Evolutionary conservation across 2,113 vertebrate genomes (phyloP), one percentile per base, ranked within the genome.

Genomic region (Verasper variegatus): DNA sequence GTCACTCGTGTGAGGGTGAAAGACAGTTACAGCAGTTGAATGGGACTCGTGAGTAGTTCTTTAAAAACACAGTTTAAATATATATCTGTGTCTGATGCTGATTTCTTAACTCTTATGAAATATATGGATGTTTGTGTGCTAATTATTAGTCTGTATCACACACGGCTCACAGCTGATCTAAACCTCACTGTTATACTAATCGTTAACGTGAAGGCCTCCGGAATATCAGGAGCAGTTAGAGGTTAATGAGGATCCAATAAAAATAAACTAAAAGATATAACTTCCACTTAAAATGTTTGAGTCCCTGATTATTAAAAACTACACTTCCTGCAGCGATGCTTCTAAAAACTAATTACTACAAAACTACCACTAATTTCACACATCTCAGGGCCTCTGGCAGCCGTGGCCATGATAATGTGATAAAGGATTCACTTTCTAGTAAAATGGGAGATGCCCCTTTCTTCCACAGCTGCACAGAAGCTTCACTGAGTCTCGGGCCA

Each of bases 351-450:
- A 58, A 85, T 77, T 6, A 56, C 21, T 55, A 55, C 52, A 55
- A 21, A 55, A 55, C 52, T 9, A 10, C n/a, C 5, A 57, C 5
- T 1, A 24, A 5, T 49, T 35, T 51, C 23, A 59, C 40, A 23
- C 13, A 52, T 45, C 17, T 23, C 27, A 47, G 14, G 9, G 51
- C 18, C 64, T 71, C 47, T 63, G 57, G 52, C 70, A 65, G 60
- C 70, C 12, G 58, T 17, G 6, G 40, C 24, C 21, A 52, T 10
- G 42, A 81, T 68, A 74, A 74, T 68, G 59, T 78, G 57, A 83
- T 86, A 76, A 88, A 80, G 63, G 59, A 73, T 81, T 85, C 74
- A 66, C 77, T 85, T 77, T 83, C n/a, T 56, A 78, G 60, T 47
- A 74, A 90, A 78, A 62, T 5, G 6, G 27, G 49, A 77, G 74